A percentile compares a stretch with the other conserved stretches of the same genome.
Evolutionary conservation across 2,113 vertebrate species (phyloP).

Genomic region (Mus spicilegus): DNA sequence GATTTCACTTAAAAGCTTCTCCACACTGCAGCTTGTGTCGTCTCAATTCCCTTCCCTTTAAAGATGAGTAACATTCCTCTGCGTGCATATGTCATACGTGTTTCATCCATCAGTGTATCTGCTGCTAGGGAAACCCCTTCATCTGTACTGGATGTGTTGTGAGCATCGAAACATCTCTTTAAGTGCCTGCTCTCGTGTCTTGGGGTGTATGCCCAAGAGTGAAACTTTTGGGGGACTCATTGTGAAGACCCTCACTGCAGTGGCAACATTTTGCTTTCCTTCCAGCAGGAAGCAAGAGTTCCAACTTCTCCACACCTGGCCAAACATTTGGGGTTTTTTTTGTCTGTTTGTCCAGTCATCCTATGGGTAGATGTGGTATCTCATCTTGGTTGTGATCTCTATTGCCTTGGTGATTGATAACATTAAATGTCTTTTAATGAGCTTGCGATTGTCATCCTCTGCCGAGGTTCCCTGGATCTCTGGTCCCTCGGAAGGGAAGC

Average conservation of each 20-base stretch:
- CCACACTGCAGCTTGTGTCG: neutral
- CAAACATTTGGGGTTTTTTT: neutral
- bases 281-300: neutral
- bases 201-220: neutral
- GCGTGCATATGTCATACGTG: neutral
- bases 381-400: neutral
- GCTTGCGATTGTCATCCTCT: neutral
- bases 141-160: neutral
- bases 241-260: neutral
- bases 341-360: neutral
- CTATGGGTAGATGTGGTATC: neutral
- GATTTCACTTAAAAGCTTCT: slow-evolving; percentile 18
- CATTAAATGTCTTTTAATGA: neutral
- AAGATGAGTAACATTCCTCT: neutral
- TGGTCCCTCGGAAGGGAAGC: too few relatives aligned
- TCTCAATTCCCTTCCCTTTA: neutral
- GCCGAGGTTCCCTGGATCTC: too few relatives aligned
- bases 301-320: neutral
- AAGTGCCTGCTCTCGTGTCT: neutral
- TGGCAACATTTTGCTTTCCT: neutral
- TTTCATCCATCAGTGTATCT: neutral
- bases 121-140: neutral
- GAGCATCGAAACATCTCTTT: neutral
- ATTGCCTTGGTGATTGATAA: neutral
- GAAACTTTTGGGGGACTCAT: too few relatives aligned